Conservation (phyloP, 2,113 vertebrate species). For the Rhinopithecus roxellana region DNA sequence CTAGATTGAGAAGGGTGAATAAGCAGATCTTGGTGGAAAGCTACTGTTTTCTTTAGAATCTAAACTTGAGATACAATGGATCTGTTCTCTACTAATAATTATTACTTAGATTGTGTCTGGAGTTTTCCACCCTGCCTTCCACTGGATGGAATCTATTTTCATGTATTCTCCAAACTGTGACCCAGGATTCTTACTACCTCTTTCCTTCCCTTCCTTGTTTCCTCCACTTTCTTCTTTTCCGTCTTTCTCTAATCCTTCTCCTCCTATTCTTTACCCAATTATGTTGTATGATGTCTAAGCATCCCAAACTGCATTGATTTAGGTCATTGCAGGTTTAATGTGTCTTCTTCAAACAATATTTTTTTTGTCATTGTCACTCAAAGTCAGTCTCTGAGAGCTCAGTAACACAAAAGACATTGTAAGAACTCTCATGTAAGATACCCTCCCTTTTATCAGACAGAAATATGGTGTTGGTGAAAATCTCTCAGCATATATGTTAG, state of each 20-base stretch:
- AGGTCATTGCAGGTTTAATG: neutral
- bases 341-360: neutral
- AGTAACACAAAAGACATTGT: neutral
- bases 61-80: neutral
- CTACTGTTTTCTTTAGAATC: neutral
- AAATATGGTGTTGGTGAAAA: too few relatives aligned
- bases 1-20: neutral
- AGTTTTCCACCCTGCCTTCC: neutral
- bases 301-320: neutral
- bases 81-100: neutral
- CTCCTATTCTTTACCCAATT: neutral
- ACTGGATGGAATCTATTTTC: neutral
- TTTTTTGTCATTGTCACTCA: neutral
- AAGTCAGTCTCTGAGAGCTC: neutral
- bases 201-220: neutral
- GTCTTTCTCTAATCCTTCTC: neutral
- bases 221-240: fast-evolving
- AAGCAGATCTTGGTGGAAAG: neutral
- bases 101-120: neutral
- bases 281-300: neutral
- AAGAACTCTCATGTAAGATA: neutral
- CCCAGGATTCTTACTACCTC: too few relatives aligned
- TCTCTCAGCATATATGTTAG: too few relatives aligned
- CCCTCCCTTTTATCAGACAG: neutral
- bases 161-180: neutral